Base-by-base conservation (phyloP, 2,888 invertebrate genomes). In the Mythimna impura region DNA sequence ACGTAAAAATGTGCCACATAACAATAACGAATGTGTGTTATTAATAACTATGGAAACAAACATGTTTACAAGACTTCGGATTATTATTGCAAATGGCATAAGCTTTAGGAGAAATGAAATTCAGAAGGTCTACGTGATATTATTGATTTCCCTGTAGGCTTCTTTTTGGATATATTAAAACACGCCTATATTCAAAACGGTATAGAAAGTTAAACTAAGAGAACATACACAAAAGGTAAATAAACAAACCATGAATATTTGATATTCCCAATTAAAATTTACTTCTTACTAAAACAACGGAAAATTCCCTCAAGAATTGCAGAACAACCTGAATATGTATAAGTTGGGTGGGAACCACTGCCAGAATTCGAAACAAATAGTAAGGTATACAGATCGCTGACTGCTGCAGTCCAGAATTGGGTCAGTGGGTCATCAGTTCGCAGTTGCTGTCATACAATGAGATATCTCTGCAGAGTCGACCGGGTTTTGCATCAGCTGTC, bases 341-440 rank as follows among this genome's bases (percentile, higher is more conserved):
- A 91, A 89, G 85, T 89, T 90, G 67, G 90, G 85, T 87, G 88
- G 90, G 90, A 92, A 92, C 92, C 94, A 92, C 86, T 93, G 94
- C 94, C 95, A 95, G 93, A 94, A 93, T 87, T 90, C 89, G 90
- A 92, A 94, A 94, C 94, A 94, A 95, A 94, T 92, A 92, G 88
- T 87, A 91, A 91, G 92, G 92, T 91, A 92, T 82, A 91, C 90
- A 91, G 88, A 91, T 90, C 85, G 88, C 89, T 91, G 90, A 91
- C 93, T 94, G 94, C 95, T 94, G 95, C 95, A 95, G 92, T 93
- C 91, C 91, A 93, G 89, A 96, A 92, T 84, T 92, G 87, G 96
- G 96, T 95, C 91, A 96, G 89, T 94, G 87, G 95, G 96, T 93
- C 95, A 94, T 93, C 92, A 92, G 91, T 92, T 90, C 89, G 86